Base-by-base conservation (phyloP, 2,888 invertebrate species). In the Pristionchus exspectatus region DNA sequence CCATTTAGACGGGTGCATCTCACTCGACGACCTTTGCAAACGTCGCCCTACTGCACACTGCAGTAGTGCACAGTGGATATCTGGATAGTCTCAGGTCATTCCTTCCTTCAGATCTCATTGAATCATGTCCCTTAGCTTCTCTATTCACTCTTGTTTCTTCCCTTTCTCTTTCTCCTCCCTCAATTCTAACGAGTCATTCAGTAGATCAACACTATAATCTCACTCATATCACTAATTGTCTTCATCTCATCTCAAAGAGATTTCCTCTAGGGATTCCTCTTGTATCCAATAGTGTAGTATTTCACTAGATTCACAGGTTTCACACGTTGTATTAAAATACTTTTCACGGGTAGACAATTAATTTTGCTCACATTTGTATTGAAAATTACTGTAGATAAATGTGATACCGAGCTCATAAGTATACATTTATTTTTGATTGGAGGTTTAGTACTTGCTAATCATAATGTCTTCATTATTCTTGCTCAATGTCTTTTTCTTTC, bases 61-160 rank as follows among this genome's bases (percentile, higher is more conserved):
- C 87, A 38, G 74, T 88, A 9, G 74, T 88, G 16, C 87, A 88
- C 56, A 88, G 87, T 88, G 87, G 87, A n/a, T 88, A 88, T 74
- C 87, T 88, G 18, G n/a, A 18, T 27, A 30, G 33, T n/a, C 87
- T 88, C 21, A 33, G 54, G 14, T 74, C 74, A 4, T 88, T 74
- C 56, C 72, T 88, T 10, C 74, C 87, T 16, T 56, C 72, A 21
- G 9, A 24, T 18, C 14, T 88, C 9, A 54, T 88, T 18, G 12
- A 50, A 2, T 30, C 87, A 1, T 88, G 87, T n/a, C 87, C 87
- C 12, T 33, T 33, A 33, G 50, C 87, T 10, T 72, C 74, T 12
- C 74, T 88, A 3, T 74, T 74, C 14, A 88, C 74, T 63, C 74
- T 88, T 18, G 44, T 88, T 16, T 88, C 87, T 56, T 72, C 87